Evolutionary conservation across 2,888 invertebrate genomes (phyloP), one percentile per base, ranked within the genome.

Genomic region (Drosophila quasianomalipes): DNA sequence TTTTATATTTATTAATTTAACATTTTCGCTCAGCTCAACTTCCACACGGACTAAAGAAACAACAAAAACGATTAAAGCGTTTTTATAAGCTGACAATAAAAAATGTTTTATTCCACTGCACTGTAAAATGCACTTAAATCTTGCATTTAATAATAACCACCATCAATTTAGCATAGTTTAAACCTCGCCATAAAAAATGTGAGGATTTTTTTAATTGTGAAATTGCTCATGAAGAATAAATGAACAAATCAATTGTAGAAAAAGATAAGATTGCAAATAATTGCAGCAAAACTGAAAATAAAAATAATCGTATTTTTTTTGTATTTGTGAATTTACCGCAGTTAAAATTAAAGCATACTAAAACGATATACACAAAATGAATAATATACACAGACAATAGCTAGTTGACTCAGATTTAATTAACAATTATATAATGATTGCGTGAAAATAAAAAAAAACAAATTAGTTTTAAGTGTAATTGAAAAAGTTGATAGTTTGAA

Each of bases 1-100:
- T 83, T 79, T 83, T 70, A 80, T 80, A 77, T 81, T 75, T 74
- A 82, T 86, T 83, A 77, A 81, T 89, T 83, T 59, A 62, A 83
- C 69, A 78, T 73, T 74, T 74, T 73, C 55, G 51, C 52, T 33
- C 59, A 22, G 63, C 53, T 55, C 31, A 74, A 75, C 52, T 62
- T 70, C 72, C 63, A 68, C 66, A 47, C 57, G 53, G 47, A 63
- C 31, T 16, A 53, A 37, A 4, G 10, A 26, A 35, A 60, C 57
- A 62, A 9, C 16, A 72, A 70, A 60, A 54, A 49, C 64, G 39
- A 52, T 72, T 51, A 64, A 69, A 73, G 55, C 70, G 75, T 62
- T 82, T 84, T 79, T 63, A 70, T 82, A 72, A 55, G 70, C 28
- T 55, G 39, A 26, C 66, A 57, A 59, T 70, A 68, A 82, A 82